phyloP scores from a whole-genome alignment of 2,113 vertebrate genomes.

The Neolamprologus modestus region DNA sequence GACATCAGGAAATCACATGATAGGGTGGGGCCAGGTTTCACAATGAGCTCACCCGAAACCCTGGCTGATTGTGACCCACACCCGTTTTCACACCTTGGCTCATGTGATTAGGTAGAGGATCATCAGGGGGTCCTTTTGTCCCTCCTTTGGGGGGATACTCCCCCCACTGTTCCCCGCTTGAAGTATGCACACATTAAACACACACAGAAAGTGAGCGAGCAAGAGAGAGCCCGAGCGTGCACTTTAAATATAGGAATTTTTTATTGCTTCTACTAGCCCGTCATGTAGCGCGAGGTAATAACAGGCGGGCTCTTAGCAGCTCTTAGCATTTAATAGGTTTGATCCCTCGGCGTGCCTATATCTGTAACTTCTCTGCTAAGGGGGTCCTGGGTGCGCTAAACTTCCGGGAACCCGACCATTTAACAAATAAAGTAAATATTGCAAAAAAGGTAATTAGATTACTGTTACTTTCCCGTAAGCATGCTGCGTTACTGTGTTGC shows the following conservation, averaged over 20 bases:
- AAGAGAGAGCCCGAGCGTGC: not conserved
- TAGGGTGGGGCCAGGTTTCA: accelerated
- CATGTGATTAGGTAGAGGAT: not conserved
- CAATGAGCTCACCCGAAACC: not conserved
- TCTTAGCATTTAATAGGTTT: not conserved
- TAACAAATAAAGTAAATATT: not conserved
- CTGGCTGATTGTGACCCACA: not conserved
- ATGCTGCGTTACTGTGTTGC: not conserved
- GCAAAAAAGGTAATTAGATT: not conserved
- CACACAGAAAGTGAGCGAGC: not conserved
- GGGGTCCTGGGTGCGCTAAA: not conserved
- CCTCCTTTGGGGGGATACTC: not conserved
- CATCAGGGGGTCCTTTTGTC: not conserved
- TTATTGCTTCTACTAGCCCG: not conserved
- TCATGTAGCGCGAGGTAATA: not conserved
- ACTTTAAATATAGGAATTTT: not conserved
- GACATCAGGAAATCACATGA: too few species aligned
- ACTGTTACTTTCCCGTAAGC: not conserved
- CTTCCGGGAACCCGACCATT: not conserved
- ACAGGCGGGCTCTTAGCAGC: not conserved
- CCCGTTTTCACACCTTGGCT: not conserved
- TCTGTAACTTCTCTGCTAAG: not conserved
- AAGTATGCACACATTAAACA: not conserved
- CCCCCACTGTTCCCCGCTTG: not conserved
- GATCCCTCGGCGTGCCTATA: not conserved